Percentiles rank a stretch among this genome's conserved stretches.
Conservation (phyloP, 2,113 vertebrate species). For the Albula glossodonta region DNA sequence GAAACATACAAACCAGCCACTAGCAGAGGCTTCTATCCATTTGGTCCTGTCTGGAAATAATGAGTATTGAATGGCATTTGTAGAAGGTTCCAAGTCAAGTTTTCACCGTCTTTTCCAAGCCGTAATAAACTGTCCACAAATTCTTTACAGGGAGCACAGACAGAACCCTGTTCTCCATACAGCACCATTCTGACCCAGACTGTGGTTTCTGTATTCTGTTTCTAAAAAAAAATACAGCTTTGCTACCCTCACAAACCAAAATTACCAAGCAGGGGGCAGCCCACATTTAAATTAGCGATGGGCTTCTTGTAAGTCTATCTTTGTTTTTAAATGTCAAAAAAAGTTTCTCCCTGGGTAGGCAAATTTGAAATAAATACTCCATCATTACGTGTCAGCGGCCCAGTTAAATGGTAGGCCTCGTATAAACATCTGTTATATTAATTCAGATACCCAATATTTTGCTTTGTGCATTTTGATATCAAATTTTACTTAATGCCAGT, state of each 20-base stretch:
- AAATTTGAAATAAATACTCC: no score
- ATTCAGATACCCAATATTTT: background rate
- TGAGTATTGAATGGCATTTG: no score
- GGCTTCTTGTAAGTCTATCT: background rate
- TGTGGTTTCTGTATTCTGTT: slow-evolving; percentile 14
- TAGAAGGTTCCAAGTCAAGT: no score
- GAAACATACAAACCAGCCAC: no score
- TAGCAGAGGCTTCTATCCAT: no score
- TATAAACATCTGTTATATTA: background rate
- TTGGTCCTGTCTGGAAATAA: no score
- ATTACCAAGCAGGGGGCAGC: background rate
- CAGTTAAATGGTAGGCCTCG: no score
- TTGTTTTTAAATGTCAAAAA: slow-evolving; percentile 4
- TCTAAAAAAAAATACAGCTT: background rate
- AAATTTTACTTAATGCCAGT: background rate
- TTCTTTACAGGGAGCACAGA: no score
- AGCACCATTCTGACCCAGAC: background rate
- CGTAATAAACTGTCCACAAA: no score
- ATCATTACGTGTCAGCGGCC: no score
- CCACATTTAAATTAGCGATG: background rate
- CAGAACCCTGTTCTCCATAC: no score
- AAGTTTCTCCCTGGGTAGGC: background rate
- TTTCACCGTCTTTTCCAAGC: no score
- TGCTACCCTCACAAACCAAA: slow-evolving; percentile 15
- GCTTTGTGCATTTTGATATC: background rate